These are phyloP conservation scores for Glyphotaelius pellucidus DNA, from an alignment of 2,888 invertebrate species.

Conservation along the genomic window DNA sequence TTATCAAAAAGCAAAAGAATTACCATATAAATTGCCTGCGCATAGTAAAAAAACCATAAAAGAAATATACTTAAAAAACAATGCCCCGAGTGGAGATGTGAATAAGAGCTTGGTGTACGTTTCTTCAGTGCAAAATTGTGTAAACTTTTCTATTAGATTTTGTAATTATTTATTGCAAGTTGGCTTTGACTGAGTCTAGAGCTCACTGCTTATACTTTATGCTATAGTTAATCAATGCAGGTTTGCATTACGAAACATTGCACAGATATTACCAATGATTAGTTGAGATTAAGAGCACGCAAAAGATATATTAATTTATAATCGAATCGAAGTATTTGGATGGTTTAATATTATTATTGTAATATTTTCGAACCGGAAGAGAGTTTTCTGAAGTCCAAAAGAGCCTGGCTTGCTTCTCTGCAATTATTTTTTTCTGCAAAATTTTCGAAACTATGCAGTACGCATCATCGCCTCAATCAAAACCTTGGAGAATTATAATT, in stretches of 20 bases:
- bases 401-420: neutral
- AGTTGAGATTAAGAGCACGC: neutral
- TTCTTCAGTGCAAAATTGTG: neutral
- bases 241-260: neutral
- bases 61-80: neutral
- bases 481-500: neutral
- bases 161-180: neutral
- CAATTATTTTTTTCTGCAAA: neutral
- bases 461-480: neutral
- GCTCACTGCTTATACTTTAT: neutral
- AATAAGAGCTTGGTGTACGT: neutral
- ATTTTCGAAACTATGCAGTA: neutral
- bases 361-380: neutral
- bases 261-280: neutral
- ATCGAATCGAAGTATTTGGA: neutral
- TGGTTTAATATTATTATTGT: neutral
- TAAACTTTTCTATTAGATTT: neutral
- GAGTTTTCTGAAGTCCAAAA: neutral
- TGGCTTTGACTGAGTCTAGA: neutral
- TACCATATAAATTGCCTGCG: neutral
- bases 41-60: neutral
- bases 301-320: neutral
- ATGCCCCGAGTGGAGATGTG: neutral
- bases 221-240: neutral
- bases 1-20: neutral